These are phyloP conservation scores for Bombus huntii DNA, from an alignment of 1,140 invertebrate species.

Conservation along the genomic window DNA sequence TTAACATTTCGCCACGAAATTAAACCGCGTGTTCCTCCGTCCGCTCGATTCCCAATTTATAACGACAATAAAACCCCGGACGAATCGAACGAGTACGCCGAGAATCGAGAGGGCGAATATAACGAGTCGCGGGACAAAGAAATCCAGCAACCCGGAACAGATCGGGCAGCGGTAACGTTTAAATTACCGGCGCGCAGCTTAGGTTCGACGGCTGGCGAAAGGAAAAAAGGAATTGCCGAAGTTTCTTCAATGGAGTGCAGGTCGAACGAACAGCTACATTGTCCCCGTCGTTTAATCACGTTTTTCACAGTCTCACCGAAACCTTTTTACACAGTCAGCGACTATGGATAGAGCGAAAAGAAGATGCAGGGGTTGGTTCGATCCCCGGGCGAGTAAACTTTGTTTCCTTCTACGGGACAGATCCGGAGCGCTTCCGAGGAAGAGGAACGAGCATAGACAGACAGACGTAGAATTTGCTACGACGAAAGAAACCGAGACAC, in stretches of 20 bases:
- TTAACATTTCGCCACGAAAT: neutral
- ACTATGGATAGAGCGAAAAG: neutral
- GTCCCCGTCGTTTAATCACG: slow-evolving; percentile 62
- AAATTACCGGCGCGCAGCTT: slow-evolving; percentile 51
- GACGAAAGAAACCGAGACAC: slow-evolving; percentile 5
- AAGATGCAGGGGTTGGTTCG: neutral
- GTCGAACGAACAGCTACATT: slow-evolving; percentile 56
- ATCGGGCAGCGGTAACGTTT: slow-evolving; percentile 45
- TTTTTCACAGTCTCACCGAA: slow-evolving; percentile 59
- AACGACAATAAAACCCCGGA: neutral
- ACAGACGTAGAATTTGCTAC: neutral
- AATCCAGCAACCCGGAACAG: slow-evolving; percentile 27
- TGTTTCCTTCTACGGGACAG: slow-evolving; percentile 31
- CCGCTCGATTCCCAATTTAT: neutral
- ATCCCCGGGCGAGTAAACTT: slow-evolving; percentile 58
- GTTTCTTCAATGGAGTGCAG: slow-evolving; percentile 44
- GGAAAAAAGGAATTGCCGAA: slow-evolving; percentile 35
- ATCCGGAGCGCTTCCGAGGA: neutral
- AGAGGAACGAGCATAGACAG: neutral
- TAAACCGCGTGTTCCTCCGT: neutral
- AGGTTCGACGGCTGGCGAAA: neutral
- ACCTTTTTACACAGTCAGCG: slow-evolving; percentile 55
- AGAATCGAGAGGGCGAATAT: neutral
- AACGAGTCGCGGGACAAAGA: slow-evolving; percentile 5
- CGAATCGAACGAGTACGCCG: neutral